phyloP scores from a whole-genome alignment of 1,140 invertebrate species.

The Chrysoperla carnea region DNA sequence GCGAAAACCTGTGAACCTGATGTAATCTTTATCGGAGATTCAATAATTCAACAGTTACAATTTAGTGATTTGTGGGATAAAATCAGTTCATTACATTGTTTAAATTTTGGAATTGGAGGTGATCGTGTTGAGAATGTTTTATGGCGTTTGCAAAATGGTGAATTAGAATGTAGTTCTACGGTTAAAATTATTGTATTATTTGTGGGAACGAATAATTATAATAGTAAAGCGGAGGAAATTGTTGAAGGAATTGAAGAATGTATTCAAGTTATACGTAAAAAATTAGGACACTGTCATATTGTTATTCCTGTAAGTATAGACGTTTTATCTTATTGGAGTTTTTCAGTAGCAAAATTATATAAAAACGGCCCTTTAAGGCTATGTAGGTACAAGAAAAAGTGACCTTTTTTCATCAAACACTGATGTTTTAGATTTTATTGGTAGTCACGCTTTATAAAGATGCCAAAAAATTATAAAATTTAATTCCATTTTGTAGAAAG shows the following conservation, averaged over 20 bases:
- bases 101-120: constrained; percentile 58
- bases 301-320: constrained; percentile 41
- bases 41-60: constrained; percentile 39
- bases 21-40: constrained; percentile 55
- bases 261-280: constrained; percentile 32
- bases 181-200: constrained; percentile 52
- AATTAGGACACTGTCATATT: constrained; percentile 33
- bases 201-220: constrained; percentile 53
- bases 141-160: constrained; percentile 54
- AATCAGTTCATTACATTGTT: constrained; percentile 35
- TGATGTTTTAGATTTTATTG: no score
- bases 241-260: constrained; percentile 44
- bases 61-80: constrained; percentile 42
- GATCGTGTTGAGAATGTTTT: constrained; percentile 52
- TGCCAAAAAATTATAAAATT: no score
- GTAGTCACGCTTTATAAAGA: no score
- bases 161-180: constrained; percentile 35
- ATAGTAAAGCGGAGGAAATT: constrained; percentile 40
- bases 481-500: no score
- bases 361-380: no score
- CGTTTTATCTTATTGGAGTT: no score
- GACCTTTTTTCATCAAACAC: no score
- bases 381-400: no score
- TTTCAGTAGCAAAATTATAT: no score
- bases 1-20: constrained; percentile 46